A percentile compares a stretch with the other conserved stretches of the same genome.
Conservation (phyloP, 2,888 invertebrate species). For the Caenorhabditis japonica region DNA sequence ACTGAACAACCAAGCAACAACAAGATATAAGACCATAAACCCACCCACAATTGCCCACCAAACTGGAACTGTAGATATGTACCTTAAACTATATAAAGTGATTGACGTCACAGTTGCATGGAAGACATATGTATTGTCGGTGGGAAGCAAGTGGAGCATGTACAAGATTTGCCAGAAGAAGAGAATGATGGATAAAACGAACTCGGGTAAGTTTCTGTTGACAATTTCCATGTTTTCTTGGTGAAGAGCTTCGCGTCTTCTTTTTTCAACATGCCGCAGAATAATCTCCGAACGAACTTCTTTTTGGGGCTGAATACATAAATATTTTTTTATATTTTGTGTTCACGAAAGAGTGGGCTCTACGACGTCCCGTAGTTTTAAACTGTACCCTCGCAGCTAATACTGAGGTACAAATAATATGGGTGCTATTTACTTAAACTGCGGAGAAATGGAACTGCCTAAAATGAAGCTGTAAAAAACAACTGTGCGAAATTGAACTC, state of each 20-base stretch:
- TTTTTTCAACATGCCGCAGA: neutral
- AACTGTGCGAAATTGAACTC: too few relatives aligned
- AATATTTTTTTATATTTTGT: neutral
- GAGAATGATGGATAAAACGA: neutral
- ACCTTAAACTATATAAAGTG: neutral
- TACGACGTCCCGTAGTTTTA: too few relatives aligned
- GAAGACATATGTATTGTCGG: neutral
- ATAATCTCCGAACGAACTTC: neutral
- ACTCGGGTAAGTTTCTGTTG: neutral
- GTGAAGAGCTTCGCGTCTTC: neutral
- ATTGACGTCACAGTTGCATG: neutral
- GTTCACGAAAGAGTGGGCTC: slow-evolving; percentile 2
- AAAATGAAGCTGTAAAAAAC: too few relatives aligned
- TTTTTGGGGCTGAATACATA: neutral
- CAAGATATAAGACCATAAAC: slow-evolving; percentile 4
- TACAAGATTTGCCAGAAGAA: slow-evolving; percentile 14
- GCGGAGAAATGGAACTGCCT: too few relatives aligned
- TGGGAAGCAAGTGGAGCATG: slow-evolving; percentile 7
- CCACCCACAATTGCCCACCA: slow-evolving; percentile 11
- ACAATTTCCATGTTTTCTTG: neutral
- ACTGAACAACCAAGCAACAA: slow-evolving; percentile 4
- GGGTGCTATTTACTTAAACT: too few relatives aligned
- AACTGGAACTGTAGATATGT: slow-evolving; percentile 2
- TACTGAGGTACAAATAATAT: too few relatives aligned
- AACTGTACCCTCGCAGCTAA: too few relatives aligned